phyloP scores from a whole-genome alignment of 2,888 invertebrate genomes.

The Atherix ibis region DNA sequence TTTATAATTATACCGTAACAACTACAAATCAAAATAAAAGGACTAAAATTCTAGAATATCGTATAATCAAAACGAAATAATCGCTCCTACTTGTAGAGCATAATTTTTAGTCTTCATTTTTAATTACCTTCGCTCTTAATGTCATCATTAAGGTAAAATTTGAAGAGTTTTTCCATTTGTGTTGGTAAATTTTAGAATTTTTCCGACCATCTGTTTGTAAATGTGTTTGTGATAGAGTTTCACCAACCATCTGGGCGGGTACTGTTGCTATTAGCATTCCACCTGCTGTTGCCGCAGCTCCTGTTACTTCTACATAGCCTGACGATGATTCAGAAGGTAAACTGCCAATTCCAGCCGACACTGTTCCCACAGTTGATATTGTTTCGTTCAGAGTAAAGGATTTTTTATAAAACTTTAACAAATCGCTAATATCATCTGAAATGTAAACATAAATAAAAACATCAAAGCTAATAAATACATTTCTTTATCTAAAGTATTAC shows the following conservation, averaged over 20 bases:
- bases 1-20: no score
- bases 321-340: no score
- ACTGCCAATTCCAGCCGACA: constrained; percentile 15
- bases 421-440: constrained; percentile 30
- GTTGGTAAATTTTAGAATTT: constrained; percentile 11
- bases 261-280: background rate
- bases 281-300: background rate
- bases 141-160: constrained; percentile 32
- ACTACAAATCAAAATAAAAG: no score
- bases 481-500: no score
- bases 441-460: background rate
- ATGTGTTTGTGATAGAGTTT: background rate
- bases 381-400: constrained; percentile 21
- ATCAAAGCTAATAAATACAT: no score
- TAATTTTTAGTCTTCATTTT: background rate
- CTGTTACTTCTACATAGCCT: background rate
- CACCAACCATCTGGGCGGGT: background rate
- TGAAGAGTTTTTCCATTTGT: constrained; percentile 25
- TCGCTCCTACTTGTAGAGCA: background rate
- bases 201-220: background rate
- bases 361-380: constrained; percentile 9
- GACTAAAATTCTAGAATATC: no score
- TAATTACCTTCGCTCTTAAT: constrained; percentile 25
- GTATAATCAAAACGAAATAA: no score
- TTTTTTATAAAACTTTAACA: constrained; percentile 30